Evolutionary conservation across 1,140 invertebrate genomes (phyloP).

Genomic region (Aphelenchoides fujianensis): DNA sequence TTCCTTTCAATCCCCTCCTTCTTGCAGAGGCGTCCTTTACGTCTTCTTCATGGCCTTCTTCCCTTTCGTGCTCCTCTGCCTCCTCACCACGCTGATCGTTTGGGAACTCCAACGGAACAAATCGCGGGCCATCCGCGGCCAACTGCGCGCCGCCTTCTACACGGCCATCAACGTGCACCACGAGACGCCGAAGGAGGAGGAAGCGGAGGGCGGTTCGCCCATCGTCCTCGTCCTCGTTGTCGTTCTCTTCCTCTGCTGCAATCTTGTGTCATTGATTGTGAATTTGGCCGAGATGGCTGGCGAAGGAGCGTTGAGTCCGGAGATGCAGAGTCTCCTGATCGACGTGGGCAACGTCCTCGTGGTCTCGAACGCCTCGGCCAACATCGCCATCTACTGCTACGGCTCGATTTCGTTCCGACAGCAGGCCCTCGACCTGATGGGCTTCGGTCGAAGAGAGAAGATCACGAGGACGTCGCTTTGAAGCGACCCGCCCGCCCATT

Average conservation of each 20-base stretch:
- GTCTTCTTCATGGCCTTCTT: conserved; percentile 46
- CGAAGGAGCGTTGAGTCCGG: conserved; percentile 18
- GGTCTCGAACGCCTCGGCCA: conserved; percentile 52
- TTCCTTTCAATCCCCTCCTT: background rate
- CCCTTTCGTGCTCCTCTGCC: conserved; percentile 37
- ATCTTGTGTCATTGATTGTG: conserved; percentile 45
- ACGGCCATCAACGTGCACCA: background rate
- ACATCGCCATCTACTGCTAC: conserved; percentile 46
- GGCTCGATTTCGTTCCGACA: background rate
- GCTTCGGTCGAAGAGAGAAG: background rate
- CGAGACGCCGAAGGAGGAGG: background rate
- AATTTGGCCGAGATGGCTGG: conserved; percentile 47
- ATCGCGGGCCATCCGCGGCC: conserved; percentile 4
- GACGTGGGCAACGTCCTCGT: conserved; percentile 53
- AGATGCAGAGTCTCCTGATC: conserved; percentile 37
- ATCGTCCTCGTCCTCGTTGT: conserved; percentile 42
- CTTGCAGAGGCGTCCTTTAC: conserved; percentile 46
- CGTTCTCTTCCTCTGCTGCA: conserved; percentile 47
- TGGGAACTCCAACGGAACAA: conserved; percentile 28
- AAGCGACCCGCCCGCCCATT: background rate
- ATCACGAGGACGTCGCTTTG: background rate
- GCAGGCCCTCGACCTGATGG: background rate
- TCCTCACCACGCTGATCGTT: conserved; percentile 40
- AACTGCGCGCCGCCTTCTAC: conserved; percentile 11
- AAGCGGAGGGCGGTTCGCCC: conserved; percentile 3